These are phyloP conservation scores for Aramus guarauna DNA, from an alignment of 2,113 vertebrate genomes.

Conservation along the genomic window DNA sequence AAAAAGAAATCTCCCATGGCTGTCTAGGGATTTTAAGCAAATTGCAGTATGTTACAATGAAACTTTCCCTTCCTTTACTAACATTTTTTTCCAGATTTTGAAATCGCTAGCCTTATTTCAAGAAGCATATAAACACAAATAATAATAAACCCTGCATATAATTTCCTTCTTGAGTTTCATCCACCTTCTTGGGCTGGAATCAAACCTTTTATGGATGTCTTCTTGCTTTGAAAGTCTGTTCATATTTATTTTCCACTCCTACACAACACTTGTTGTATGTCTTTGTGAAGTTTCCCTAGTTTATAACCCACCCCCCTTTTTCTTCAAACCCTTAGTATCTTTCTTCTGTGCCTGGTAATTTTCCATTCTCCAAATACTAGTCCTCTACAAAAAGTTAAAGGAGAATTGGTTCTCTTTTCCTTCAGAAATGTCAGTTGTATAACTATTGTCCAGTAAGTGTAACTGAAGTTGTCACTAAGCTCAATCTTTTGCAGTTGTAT, in stretches of 20 bases:
- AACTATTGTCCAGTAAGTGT: background rate
- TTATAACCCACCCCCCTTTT: background rate
- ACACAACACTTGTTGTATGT: background rate
- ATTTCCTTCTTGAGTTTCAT: background rate
- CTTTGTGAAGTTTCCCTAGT: background rate
- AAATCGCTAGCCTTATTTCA: background rate
- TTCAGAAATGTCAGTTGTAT: background rate
- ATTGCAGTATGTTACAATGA: background rate
- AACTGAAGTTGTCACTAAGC: background rate
- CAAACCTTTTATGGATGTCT: background rate
- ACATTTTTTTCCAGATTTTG: background rate
- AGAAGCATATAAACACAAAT: background rate
- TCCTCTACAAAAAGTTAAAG: background rate
- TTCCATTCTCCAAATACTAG: background rate
- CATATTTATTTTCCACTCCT: slow-evolving; percentile 1
- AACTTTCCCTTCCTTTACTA: background rate
- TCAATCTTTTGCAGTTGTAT: background rate
- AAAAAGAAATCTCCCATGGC: background rate
- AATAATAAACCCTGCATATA: background rate
- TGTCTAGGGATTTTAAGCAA: background rate
- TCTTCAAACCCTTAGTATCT: background rate
- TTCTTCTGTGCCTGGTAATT: background rate
- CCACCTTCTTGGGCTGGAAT: background rate
- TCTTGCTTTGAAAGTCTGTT: background rate
- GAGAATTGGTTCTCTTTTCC: background rate